Evolutionary conservation across 2,797 vertebrate species (phyloP), one percentile per base, ranked within the genome.

Genomic region (Euthynnus affinis): DNA sequence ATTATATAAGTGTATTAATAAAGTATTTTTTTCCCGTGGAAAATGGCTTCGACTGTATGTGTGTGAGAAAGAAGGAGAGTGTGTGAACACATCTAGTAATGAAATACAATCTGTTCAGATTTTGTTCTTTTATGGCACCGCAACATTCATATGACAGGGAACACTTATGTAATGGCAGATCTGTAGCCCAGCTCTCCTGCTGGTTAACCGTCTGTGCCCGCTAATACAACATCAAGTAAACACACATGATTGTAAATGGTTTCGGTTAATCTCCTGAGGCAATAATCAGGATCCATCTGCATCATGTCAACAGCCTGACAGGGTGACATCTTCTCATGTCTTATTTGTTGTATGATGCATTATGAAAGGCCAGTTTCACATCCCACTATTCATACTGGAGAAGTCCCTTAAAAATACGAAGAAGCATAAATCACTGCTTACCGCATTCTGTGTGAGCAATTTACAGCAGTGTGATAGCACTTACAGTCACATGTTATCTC

Each of bases 1-100:
- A 96, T 96, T 96, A 95, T 95, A 91, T 92, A 97, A 97, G 91
- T 93, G 91, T 95, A 96, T 96, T 96, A 99, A 98, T 99, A 99
- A 99, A 94, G 94, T 96, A 95, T 94, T 95, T 98, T 97, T 97
- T 97, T 97, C 97, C 96, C 93, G 96, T 97, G 97, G 96, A 98
- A 96, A 93, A 67, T 87, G 10, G 58, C 71, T 67, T 52, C 44
- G 80, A 51, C 55, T 79, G 6, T 73, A 17, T 85, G 29, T 81
- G 29, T 75, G 9, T 63, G 55, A 59, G 60, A 74, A 9, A 40
- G 34, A 27, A 17, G 4, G 32, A 17, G 53, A 5, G 56, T 2
- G 59, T 55, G 27, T 40, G 37, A 60, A 70, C 64, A 77, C 55
- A 61, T 71, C 17, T 22, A 58, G 29, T n/a, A 29, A 32, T 73